Evolutionary conservation across 2,797 vertebrate genomes (phyloP).

Genomic region (Hafferia zeledoni): DNA sequence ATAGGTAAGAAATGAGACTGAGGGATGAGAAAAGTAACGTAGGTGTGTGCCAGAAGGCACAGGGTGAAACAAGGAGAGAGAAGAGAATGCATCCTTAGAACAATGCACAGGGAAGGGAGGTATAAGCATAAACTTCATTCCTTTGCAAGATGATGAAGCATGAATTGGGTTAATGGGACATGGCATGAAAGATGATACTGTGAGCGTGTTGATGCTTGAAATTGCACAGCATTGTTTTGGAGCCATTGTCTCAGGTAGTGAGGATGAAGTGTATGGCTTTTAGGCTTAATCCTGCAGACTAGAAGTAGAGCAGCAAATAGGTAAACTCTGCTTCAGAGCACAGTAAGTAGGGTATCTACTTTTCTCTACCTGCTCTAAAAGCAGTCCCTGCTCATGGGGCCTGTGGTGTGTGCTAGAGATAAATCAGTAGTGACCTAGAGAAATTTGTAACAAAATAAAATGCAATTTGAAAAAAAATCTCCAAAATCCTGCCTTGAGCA

Average conservation of each 20-base stretch:
- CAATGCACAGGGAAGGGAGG: neutral
- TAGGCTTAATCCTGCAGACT: neutral
- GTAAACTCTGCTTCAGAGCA: neutral
- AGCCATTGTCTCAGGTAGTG: neutral
- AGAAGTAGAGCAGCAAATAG: neutral
- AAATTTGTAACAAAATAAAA: neutral
- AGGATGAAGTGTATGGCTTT: neutral
- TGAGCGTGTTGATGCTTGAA: neutral
- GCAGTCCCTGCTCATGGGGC: neutral
- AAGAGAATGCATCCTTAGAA: neutral
- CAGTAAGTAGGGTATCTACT: accelerated
- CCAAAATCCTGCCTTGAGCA: accelerated
- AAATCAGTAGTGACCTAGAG: neutral
- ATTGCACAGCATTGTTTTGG: neutral
- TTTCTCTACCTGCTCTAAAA: neutral
- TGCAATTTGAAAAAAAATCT: neutral
- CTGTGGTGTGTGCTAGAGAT: neutral
- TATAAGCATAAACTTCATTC: neutral
- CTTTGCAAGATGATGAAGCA: neutral
- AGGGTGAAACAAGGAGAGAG: neutral
- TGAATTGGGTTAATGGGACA: neutral
- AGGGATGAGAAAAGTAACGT: neutral
- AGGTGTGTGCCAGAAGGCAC: neutral
- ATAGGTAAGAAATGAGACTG: neutral
- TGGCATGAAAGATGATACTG: neutral